Evolutionary conservation across 2,797 vertebrate species (phyloP).

Genomic region (Xiphophorus birchmanni): DNA sequence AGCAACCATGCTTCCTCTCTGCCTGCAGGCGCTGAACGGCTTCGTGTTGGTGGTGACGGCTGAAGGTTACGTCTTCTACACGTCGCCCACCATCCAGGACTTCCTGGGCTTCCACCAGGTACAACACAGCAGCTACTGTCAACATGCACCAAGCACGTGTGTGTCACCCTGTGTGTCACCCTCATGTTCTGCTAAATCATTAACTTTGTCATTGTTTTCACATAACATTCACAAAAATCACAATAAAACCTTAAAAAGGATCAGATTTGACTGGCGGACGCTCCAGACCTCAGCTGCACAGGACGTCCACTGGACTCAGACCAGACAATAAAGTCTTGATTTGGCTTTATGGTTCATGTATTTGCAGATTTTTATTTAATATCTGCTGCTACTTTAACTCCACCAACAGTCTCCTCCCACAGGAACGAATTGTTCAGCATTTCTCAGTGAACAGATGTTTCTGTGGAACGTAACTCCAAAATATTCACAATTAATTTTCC

Average conservation of each 20-base stretch:
- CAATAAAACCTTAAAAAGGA: not conserved
- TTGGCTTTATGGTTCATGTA: not conserved
- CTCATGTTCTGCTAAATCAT: not conserved
- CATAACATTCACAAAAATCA: not conserved
- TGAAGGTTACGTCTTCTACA: conserved; percentile 85
- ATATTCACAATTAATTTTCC: no score
- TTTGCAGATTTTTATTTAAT: not conserved
- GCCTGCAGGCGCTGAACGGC: conserved; percentile 80
- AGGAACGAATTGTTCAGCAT: no score
- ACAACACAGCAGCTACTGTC: not conserved
- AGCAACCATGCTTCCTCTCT: not conserved
- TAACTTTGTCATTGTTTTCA: not conserved
- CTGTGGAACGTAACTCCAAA: no score
- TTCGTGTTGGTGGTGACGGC: conserved; percentile 85
- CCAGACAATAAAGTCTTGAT: not conserved
- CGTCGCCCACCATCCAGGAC: conserved; percentile 84
- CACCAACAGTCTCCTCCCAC: no score
- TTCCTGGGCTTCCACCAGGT: conserved; percentile 89
- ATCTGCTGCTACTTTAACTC: no score
- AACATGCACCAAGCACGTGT: not conserved
- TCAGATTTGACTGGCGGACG: not conserved
- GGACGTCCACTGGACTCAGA: not conserved
- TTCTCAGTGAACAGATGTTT: no score
- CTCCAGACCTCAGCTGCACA: not conserved
- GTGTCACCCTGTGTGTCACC: not conserved